Evolutionary conservation across 2,113 vertebrate genomes (phyloP).

Genomic region (Petroica traversi): DNA sequence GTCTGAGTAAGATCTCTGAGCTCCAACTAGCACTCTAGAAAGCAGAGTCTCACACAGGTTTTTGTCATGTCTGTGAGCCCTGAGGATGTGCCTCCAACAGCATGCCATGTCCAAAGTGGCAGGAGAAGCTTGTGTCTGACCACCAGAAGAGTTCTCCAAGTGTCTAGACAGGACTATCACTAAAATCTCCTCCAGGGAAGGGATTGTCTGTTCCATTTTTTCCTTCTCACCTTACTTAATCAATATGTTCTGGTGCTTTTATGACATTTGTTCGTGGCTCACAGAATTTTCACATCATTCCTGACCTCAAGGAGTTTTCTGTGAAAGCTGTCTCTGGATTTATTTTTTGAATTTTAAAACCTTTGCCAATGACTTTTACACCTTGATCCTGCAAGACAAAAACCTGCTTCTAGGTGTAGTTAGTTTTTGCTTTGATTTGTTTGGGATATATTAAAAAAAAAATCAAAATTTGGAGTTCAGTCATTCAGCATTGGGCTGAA

Average conservation of each 20-base stretch:
- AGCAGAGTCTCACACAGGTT: not conserved
- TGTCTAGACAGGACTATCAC: not conserved
- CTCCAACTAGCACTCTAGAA: not conserved
- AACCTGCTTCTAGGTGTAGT: not conserved
- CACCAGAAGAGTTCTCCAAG: not conserved
- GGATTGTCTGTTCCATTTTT: not conserved
- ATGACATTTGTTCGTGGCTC: not conserved
- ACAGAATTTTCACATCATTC: not conserved
- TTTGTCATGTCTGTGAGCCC: not conserved
- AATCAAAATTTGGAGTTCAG: not conserved
- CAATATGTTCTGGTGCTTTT: not conserved
- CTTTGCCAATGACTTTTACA: not conserved
- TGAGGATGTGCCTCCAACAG: not conserved
- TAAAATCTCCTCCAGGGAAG: not conserved
- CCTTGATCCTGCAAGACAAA: not conserved
- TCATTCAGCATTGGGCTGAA: not conserved
- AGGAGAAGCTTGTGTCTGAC: not conserved
- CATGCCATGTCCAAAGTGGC: not conserved
- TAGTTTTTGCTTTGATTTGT: not conserved
- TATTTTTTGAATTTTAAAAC: not conserved
- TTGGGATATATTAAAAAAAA: not conserved
- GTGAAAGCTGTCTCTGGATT: not conserved
- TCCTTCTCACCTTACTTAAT: fast-evolving
- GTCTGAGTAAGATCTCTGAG: not conserved
- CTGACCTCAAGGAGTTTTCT: not conserved